Evolutionary conservation across 2,888 invertebrate genomes (phyloP).

Genomic region (Spisula solida): DNA sequence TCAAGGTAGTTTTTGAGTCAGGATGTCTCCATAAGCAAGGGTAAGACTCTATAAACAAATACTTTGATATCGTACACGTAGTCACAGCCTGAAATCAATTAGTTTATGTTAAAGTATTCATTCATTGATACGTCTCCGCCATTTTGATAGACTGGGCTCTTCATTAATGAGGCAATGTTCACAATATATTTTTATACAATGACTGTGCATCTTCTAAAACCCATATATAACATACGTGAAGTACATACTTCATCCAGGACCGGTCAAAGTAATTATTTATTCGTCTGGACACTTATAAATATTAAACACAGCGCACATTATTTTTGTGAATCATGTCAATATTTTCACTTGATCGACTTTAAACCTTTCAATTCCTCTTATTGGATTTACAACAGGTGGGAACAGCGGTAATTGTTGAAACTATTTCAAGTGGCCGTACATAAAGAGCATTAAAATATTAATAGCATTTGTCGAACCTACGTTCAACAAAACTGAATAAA

Average conservation of each 20-base stretch:
- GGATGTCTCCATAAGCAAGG: no score
- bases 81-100: no score
- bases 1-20: no score
- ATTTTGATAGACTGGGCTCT: no score
- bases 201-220: no score
- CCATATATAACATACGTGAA: background rate
- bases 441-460: constrained; percentile 66
- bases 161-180: no score
- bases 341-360: constrained; percentile 21
- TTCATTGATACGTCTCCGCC: no score
- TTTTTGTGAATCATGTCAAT: constrained; percentile 22
- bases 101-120: no score
- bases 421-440: constrained; percentile 44
- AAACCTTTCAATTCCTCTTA: constrained; percentile 35
- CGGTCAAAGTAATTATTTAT: background rate
- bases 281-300: background rate
- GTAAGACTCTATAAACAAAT: no score
- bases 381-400: constrained; percentile 50
- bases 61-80: no score
- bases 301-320: background rate
- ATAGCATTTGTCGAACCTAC: constrained; percentile 68
- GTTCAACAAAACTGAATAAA: constrained; percentile 63
- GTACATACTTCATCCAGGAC: background rate
- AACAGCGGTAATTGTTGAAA: constrained; percentile 37
- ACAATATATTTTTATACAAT: no score